Conservation (phyloP, 1,140 invertebrate species). For the Ostrea edulis region DNA sequence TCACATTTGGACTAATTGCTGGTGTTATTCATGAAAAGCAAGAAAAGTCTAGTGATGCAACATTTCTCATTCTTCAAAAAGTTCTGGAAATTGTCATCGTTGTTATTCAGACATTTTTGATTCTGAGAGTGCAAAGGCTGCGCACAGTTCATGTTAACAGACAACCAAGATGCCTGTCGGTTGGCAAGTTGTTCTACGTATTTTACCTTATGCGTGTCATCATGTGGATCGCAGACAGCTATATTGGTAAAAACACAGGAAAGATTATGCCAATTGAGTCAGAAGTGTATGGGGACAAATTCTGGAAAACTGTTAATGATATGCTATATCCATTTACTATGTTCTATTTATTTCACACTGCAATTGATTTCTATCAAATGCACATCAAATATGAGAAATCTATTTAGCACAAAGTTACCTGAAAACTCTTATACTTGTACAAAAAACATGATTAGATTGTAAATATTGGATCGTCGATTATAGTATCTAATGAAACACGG, state of each 20-base stretch:
- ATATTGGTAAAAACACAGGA: conserved; percentile 4
- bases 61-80: conserved; percentile 24
- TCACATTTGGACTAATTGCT: conserved; percentile 1
- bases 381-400: neutral
- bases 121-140: neutral
- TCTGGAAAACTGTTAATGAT: neutral
- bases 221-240: conserved; percentile 9
- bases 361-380: neutral
- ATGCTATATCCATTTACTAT: neutral
- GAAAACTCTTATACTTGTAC: no score
- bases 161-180: neutral
- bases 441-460: no score
- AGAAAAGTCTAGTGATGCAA: neutral
- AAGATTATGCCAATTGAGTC: conserved; percentile 5
- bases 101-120: neutral
- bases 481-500: no score
- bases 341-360: conserved; percentile 7
- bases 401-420: neutral
- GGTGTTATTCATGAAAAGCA: neutral
- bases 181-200: neutral
- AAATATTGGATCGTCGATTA: no score
- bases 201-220: conserved; percentile 7
- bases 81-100: neutral
- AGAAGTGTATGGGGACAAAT: conserved; percentile 3
- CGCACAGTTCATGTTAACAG: neutral